Conservation (phyloP, 2,797 vertebrate species). For the Chrysocyon brachyurus region DNA sequence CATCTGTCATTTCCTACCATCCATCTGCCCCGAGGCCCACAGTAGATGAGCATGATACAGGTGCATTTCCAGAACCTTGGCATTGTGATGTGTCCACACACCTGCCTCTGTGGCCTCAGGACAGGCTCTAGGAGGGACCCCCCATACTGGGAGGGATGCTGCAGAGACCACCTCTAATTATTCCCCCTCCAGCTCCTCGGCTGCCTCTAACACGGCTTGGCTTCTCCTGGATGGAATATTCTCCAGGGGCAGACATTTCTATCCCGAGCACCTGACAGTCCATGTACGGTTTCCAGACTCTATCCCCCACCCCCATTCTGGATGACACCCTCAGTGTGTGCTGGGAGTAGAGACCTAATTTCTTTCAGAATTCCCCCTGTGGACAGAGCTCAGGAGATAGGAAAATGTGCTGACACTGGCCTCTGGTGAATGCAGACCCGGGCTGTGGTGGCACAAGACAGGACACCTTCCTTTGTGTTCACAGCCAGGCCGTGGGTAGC, state of each 20-base stretch:
- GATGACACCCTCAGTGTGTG: not conserved
- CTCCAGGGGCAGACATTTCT: not conserved
- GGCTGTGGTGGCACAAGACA: accelerated
- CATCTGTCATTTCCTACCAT: not conserved
- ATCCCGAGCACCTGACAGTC: not conserved
- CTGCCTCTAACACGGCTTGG: no score
- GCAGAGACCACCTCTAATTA: not conserved
- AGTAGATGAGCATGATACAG: not conserved
- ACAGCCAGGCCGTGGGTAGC: no score
- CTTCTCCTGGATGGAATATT: not conserved
- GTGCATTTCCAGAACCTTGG: not conserved
- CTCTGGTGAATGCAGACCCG: not conserved
- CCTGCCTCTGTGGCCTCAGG: no score
- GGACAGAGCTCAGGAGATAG: not conserved
- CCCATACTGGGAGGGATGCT: not conserved
- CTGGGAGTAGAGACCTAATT: not conserved
- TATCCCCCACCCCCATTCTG: no score
- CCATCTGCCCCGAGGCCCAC: not conserved
- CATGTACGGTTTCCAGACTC: not conserved
- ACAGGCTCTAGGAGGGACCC: not conserved
- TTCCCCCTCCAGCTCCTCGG: not conserved
- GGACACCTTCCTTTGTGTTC: not conserved
- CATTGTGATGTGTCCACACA: not conserved
- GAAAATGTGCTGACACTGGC: not conserved
- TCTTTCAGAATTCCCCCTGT: not conserved